Base-by-base conservation (phyloP, 2,113 vertebrate genomes). In the Suncus etruscus region DNA sequence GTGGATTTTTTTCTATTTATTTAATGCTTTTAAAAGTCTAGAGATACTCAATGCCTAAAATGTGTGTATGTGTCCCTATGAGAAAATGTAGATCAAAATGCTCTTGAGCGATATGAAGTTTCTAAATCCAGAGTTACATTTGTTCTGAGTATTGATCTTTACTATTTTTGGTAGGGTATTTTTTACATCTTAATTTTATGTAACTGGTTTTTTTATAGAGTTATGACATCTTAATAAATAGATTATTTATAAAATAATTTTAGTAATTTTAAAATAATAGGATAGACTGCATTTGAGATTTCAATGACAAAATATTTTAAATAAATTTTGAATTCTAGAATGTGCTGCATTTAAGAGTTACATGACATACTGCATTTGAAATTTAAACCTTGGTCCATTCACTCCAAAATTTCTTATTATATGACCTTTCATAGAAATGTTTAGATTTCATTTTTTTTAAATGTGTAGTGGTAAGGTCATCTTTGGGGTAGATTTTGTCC, bases 1-100 rank as follows among this genome's bases (percentile, higher is more conserved):
- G 65, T 54, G 77, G 93, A 78, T 18, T 79, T 94, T 94, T n/a
- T 90, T 61, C 69, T 90, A 29, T 91, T 48, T 93, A 24, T 58
- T 85, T 85, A 94, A 91, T 84, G 65, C 14, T 47, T 93, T 89
- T 92, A 72, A 94, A 74, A 76, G 25, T 31, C 6, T 14, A 50
- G 50, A 54, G 58, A 68, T 47, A 84, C 11, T 31, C 20, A 82
- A 29, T 14, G 68, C 6, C 24, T 80, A 45, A 61, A 94, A 8
- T 61, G 58, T 39, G 65, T 18, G 24, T 69, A 54, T 65, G 32
- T 82, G 3, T 39, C 75, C 24, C 70, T 76, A 0, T 74, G 70
- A 77, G 27, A 22, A 27, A 4, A 76, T 0, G 15, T 27, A 72
- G 66, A 16, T 9, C 51, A 24, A 77, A 83, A 74, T 45, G 3